A percentile compares a stretch with the other conserved stretches of the same genome.
phyloP scores from a whole-genome alignment of 2,797 vertebrate genomes.

The Coreius guichenoti region DNA sequence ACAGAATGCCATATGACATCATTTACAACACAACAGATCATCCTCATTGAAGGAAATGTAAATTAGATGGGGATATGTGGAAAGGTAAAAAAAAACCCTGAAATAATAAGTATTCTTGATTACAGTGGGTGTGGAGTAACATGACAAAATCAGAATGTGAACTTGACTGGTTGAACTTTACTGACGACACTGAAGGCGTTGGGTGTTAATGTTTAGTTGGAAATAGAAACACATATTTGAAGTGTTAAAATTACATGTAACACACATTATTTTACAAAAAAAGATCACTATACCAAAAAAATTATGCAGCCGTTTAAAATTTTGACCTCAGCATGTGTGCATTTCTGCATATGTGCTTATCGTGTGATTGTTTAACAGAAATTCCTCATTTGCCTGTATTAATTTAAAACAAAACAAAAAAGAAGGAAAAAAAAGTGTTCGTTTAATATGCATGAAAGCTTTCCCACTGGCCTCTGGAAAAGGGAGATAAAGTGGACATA shows the following conservation, averaged over 20 bases:
- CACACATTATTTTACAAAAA: constrained; percentile 19
- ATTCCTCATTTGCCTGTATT: constrained; percentile 76
- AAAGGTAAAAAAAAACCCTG: not conserved
- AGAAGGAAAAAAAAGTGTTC: constrained; percentile 66
- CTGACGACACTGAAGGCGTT: not conserved
- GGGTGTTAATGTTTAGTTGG: constrained; percentile 19
- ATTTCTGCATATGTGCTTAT: constrained; percentile 59
- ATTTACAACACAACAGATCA: not conserved
- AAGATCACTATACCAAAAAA: not conserved
- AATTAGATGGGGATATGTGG: not conserved
- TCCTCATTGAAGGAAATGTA: not conserved
- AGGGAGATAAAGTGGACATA: constrained; percentile 79
- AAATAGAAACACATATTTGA: constrained; percentile 32
- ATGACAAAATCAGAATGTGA: constrained; percentile 10
- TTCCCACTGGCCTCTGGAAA: constrained; percentile 79
- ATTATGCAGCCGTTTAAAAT: not conserved
- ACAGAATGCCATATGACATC: not conserved
- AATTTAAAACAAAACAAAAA: constrained; percentile 66
- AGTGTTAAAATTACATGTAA: constrained; percentile 27
- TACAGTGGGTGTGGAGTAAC: not conserved
- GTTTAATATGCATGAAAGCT: constrained; percentile 84
- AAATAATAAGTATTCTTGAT: not conserved
- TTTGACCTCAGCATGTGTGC: constrained; percentile 9
- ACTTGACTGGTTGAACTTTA: constrained; percentile 18
- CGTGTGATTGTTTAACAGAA: constrained; percentile 70